Base-by-base conservation (phyloP, 2,888 invertebrate genomes). In the Nomada hirtipes region DNA sequence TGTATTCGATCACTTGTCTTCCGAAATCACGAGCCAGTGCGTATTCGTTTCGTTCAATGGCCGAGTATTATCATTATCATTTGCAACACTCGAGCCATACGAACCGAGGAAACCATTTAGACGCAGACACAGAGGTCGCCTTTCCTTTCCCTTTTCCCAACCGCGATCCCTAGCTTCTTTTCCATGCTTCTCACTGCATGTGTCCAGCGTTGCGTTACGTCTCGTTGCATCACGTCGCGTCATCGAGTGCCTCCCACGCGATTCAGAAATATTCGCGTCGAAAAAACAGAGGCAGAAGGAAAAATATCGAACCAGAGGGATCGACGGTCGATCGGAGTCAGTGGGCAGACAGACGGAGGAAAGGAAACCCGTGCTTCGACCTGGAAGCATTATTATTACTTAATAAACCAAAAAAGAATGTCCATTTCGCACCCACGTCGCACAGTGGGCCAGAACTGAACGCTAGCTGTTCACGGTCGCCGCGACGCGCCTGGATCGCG, bases 311-410 rank as follows among this genome's bases (percentile, higher is more conserved):
- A 36, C 55, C 13, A 55, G 9, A 61, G 9, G 52, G 23, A 61
- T 29, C 7, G 36, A 57, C 10, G 18, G 20, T 26, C 13, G 20
- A 60, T 11, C 13, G 11, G 4, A n/a, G 36, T 52, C 13, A 4
- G 59, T 65, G 64, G 59, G 64, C 61, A 69, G 61, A 59, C 29
- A 74, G n/a, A 64, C 20, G 75, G 52, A 52, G 52, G 72, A 75
- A 36, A 71, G 59, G 63, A 73, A 84, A 70, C 53, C n/a, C 11
- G 42, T 18, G 63, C 64, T 72, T 63, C 84, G 80, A 85, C 84
- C 86, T 72, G 77, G 75, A 86, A 83, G 83, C 63, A 69, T 79
- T 75, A 55, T 65, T 60, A 36, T 1, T 36, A 36, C 36, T 36
- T 7, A 7, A 36, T 36, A 36, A 36, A 36, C 7, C 36, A 85